Percentiles rank a stretch among this genome's conserved stretches.
phyloP scores from a whole-genome alignment of 2,113 vertebrate genomes.

The Daphoenositta chrysoptera region DNA sequence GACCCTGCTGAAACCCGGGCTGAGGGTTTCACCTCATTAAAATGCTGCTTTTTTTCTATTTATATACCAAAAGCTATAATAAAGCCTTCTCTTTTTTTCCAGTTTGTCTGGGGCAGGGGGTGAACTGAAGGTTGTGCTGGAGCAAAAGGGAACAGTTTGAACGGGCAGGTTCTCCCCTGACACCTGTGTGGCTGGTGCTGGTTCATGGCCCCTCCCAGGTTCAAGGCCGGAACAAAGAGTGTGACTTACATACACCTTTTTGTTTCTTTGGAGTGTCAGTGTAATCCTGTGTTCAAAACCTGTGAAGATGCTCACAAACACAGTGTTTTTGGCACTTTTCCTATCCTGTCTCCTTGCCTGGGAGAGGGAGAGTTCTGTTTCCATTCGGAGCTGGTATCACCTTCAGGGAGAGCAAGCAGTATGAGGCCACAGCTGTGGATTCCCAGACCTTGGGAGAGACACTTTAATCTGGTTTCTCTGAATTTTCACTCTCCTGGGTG shows the following conservation, averaged over 20 bases:
- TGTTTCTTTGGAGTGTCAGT: too few relatives aligned
- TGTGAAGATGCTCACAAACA: too few relatives aligned
- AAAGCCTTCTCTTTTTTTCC: background rate
- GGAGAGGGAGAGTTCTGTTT: background rate
- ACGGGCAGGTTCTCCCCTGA: background rate
- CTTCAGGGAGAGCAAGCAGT: too few relatives aligned
- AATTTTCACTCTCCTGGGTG: background rate
- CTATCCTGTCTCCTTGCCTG: background rate
- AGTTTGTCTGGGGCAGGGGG: rapidly evolving
- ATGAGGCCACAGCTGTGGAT: background rate
- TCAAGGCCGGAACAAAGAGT: too few relatives aligned
- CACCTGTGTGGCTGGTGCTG: background rate
- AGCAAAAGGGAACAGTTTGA: background rate
- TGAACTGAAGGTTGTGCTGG: background rate
- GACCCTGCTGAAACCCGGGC: background rate
- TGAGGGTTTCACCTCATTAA: background rate
- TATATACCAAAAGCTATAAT: background rate
- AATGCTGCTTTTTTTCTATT: background rate
- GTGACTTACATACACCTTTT: too few relatives aligned
- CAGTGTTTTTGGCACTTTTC: too few relatives aligned
- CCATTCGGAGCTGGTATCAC: background rate
- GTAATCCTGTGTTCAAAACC: too few relatives aligned
- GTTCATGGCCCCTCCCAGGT: background rate
- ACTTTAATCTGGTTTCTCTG: background rate
- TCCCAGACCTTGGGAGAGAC: background rate